phyloP scores from a whole-genome alignment of 2,888 invertebrate genomes.

The Conus canariensis region DNA sequence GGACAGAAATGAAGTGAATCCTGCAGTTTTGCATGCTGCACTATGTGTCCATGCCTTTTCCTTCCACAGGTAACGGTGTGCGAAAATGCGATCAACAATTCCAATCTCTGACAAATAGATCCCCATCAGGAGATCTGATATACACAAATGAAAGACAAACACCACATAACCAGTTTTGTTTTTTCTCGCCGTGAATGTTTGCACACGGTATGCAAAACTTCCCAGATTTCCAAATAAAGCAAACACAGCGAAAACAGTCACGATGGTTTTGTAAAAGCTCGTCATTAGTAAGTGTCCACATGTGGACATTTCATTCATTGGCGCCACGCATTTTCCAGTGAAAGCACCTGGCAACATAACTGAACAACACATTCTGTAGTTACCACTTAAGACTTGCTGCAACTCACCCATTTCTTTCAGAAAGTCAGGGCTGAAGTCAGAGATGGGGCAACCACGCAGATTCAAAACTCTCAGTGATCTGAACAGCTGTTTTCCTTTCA shows the following conservation, averaged over 20 bases:
- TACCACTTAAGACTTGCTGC: background rate
- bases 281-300: conserved; percentile 23
- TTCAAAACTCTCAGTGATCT: background rate
- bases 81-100: background rate
- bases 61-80: background rate
- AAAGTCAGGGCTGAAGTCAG: background rate
- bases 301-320: conserved; percentile 33
- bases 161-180: background rate
- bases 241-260: background rate
- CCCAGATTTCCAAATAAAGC: conserved; percentile 3
- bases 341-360: background rate
- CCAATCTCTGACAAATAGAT: background rate
- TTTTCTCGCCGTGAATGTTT: too few species aligned
- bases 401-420: background rate
- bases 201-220: background rate
- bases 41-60: too few species aligned
- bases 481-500: background rate
- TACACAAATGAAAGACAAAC: background rate
- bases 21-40: too few species aligned
- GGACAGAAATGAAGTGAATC: too few species aligned
- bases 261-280: background rate
- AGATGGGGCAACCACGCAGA: conserved; percentile 4
- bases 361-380: conserved; percentile 30
- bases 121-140: background rate
- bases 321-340: background rate